These are phyloP conservation scores for Hystrix brachyura DNA, from an alignment of 2,113 vertebrate genomes.

Conservation along the genomic window DNA sequence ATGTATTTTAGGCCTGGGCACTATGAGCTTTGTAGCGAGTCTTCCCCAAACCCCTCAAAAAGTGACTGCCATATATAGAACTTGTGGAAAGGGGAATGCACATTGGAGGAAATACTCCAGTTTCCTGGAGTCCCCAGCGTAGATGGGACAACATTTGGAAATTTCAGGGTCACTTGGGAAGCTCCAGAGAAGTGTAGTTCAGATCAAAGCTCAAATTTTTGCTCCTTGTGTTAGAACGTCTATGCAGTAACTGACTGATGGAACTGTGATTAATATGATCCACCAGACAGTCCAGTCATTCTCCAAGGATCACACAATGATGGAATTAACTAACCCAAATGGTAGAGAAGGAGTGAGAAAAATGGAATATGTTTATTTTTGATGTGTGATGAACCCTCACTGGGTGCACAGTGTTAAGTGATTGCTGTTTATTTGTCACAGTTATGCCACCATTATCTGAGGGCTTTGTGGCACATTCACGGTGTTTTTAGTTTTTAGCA, in stretches of 20 bases:
- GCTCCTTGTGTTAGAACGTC: not conserved
- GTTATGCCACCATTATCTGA: not conserved
- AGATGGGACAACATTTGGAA: not conserved
- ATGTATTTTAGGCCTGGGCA: not conserved
- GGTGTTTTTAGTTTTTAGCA: not conserved
- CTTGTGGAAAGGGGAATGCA: not conserved
- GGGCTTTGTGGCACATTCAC: not conserved
- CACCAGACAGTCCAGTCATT: not conserved
- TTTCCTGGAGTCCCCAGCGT: not conserved
- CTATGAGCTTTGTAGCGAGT: not conserved
- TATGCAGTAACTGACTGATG: not conserved
- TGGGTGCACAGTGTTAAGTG: not conserved
- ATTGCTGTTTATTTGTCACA: conserved; percentile 22
- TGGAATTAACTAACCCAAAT: not conserved
- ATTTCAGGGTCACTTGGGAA: not conserved
- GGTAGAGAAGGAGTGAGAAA: not conserved
- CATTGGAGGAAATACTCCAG: not conserved
- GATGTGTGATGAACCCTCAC: not conserved
- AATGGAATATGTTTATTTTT: not conserved
- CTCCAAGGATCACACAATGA: not conserved
- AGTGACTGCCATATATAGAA: not conserved
- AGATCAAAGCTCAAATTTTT: not conserved
- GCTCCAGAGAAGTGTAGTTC: not conserved
- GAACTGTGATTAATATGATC: not conserved
- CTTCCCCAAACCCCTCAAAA: not conserved